Percentiles rank a stretch among this genome's conserved stretches.
phyloP scores from a whole-genome alignment of 2,888 invertebrate genomes.

The Tachina fera region DNA sequence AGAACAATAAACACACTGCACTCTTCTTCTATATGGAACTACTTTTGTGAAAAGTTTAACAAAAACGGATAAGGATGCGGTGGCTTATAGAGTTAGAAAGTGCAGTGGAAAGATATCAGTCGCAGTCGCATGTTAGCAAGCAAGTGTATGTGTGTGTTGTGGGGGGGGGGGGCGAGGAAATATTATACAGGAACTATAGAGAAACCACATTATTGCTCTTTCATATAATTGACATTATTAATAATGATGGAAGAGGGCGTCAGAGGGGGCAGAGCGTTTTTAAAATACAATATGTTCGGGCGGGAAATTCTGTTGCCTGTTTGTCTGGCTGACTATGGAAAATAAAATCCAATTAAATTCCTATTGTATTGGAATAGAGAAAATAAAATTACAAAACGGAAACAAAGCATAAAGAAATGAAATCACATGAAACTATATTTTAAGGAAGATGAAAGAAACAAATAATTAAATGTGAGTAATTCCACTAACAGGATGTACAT shows the following conservation, averaged over 20 bases:
- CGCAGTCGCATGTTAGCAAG: slow-evolving; percentile 38
- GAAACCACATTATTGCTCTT: slow-evolving; percentile 62
- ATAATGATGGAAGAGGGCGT: slow-evolving; percentile 24
- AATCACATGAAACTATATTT: slow-evolving; percentile 55
- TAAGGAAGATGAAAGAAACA: slow-evolving; percentile 35
- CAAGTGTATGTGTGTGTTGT: background rate
- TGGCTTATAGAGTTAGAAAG: slow-evolving; percentile 42
- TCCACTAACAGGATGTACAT: slow-evolving; percentile 2
- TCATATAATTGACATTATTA: slow-evolving; percentile 71
- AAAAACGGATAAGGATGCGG: slow-evolving; percentile 63
- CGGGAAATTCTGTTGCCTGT: slow-evolving; percentile 24
- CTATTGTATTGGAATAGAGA: slow-evolving; percentile 76
- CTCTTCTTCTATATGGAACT: slow-evolving; percentile 5
- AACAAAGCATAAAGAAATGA: slow-evolving; percentile 76
- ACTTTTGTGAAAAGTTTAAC: slow-evolving; percentile 43
- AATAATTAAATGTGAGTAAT: slow-evolving; percentile 30
- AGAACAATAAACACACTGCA: slow-evolving; percentile 4
- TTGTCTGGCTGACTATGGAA: slow-evolving; percentile 75
- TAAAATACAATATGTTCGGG: slow-evolving; percentile 23
- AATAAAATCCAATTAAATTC: slow-evolving; percentile 82
- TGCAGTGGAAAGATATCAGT: slow-evolving; percentile 44
- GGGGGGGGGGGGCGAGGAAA: background rate
- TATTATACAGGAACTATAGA: slow-evolving; percentile 19
- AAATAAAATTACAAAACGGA: slow-evolving; percentile 75
- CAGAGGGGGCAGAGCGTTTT: slow-evolving; percentile 6